Percentiles rank a stretch among this genome's conserved stretches.
These are phyloP conservation scores for Phocoena phocoena DNA, from an alignment of 2,113 vertebrate species.

Conservation along the genomic window DNA sequence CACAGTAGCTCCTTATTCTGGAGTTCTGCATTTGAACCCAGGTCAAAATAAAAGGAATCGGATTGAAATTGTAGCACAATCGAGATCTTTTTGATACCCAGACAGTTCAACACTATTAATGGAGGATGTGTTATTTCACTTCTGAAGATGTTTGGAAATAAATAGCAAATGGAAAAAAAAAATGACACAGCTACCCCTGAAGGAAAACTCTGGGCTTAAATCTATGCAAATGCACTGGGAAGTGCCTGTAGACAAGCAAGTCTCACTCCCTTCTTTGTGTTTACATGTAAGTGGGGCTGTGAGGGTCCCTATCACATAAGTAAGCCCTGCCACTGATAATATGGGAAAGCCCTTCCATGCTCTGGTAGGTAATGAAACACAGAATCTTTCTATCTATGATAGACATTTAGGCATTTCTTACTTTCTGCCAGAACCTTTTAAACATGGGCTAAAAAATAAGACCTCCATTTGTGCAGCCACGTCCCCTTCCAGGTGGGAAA, in stretches of 20 bases:
- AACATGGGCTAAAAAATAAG: neutral
- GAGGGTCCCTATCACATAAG: neutral
- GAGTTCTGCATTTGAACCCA: neutral
- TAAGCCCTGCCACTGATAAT: fast-evolving
- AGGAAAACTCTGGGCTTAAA: neutral
- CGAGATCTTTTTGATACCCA: neutral
- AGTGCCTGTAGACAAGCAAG: no score
- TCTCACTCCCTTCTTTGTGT: no score
- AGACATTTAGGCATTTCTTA: neutral
- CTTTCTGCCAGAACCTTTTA: neutral
- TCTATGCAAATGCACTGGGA: neutral
- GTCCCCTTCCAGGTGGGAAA: neutral
- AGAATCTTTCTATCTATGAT: neutral
- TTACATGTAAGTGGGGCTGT: fast-evolving
- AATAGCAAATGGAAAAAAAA: neutral
- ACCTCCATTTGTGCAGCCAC: neutral
- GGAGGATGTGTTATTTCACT: neutral
- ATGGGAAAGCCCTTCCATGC: fast-evolving
- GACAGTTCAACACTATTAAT: neutral
- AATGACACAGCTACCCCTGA: neutral
- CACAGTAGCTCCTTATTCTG: neutral
- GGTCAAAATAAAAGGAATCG: neutral
- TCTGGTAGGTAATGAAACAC: neutral
- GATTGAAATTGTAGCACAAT: neutral
- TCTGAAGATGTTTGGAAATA: neutral